Conservation (phyloP, 1,140 invertebrate genomes). For the Anoplolepis gracilipes region DNA sequence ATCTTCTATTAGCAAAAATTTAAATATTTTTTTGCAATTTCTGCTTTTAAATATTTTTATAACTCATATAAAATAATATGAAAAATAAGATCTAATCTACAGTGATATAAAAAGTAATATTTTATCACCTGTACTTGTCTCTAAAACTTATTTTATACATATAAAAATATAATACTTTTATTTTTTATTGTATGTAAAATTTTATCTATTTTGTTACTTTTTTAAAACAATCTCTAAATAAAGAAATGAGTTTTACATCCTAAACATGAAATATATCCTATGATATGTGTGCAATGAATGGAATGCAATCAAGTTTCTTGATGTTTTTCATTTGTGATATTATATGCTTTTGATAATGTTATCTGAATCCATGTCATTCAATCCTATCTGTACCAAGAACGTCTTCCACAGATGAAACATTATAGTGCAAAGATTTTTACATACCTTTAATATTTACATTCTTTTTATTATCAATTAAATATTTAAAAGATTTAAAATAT, state of each 20-base stretch:
- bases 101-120: not conserved
- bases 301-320: constrained; percentile 48
- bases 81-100: not conserved
- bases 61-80: not conserved
- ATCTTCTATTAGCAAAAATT: not conserved
- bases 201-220: not conserved
- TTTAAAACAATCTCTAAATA: not conserved
- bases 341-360: constrained; percentile 48
- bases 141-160: not conserved
- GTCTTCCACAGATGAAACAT: constrained; percentile 1
- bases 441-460: not conserved
- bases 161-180: not conserved
- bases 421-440: not conserved
- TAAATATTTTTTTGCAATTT: not conserved
- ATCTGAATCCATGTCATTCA: constrained; percentile 58
- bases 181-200: constrained; percentile 11
- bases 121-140: not conserved
- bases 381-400: constrained; percentile 45
- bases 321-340: constrained; percentile 53
- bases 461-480: not conserved
- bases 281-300: constrained; percentile 23
- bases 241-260: not conserved
- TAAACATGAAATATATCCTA: constrained; percentile 11
- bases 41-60: not conserved
- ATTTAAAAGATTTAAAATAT: constrained; percentile 3